Percentiles rank a stretch among this genome's conserved stretches.
These are phyloP conservation scores for Candidula unifasciata DNA, from an alignment of 2,888 invertebrate species.

Conservation along the genomic window DNA sequence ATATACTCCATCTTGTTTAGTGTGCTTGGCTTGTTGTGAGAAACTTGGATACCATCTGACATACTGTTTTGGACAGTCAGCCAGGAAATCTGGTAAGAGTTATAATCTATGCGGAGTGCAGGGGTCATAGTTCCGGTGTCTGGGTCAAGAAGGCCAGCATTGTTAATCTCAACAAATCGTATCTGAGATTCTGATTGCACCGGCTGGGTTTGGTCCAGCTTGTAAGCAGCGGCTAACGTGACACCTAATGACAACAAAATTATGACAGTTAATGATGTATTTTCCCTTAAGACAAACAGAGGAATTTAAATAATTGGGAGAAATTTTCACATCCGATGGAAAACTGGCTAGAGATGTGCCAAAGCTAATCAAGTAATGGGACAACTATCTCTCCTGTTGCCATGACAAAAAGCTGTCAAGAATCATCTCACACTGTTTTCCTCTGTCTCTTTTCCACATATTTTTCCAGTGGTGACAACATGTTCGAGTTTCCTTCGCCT, in stretches of 20 bases:
- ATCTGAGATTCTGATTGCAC: constrained; percentile 61
- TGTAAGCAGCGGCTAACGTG: constrained; percentile 67
- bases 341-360: too few species aligned
- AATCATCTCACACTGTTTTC: too few species aligned
- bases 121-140: constrained; percentile 83
- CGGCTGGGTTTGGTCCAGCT: constrained; percentile 54
- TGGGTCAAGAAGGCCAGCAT: constrained; percentile 94
- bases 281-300: too few species aligned
- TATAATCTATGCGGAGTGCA: constrained; percentile 82
- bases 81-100: constrained; percentile 79
- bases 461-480: too few species aligned
- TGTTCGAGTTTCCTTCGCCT: too few species aligned
- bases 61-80: constrained; percentile 88
- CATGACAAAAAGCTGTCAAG: too few species aligned
- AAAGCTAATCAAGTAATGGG: too few species aligned
- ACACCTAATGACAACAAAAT: constrained; percentile 62
- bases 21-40: constrained; percentile 94
- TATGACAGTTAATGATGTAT: not conserved
- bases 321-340: too few species aligned
- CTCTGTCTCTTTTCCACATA: too few species aligned
- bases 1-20: constrained; percentile 85
- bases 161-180: constrained; percentile 65
- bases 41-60: constrained; percentile 93
- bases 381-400: too few species aligned
- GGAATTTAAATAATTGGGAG: too few species aligned